phyloP scores from a whole-genome alignment of 1,140 invertebrate species.

The Tyrophagus putrescentiae region DNA sequence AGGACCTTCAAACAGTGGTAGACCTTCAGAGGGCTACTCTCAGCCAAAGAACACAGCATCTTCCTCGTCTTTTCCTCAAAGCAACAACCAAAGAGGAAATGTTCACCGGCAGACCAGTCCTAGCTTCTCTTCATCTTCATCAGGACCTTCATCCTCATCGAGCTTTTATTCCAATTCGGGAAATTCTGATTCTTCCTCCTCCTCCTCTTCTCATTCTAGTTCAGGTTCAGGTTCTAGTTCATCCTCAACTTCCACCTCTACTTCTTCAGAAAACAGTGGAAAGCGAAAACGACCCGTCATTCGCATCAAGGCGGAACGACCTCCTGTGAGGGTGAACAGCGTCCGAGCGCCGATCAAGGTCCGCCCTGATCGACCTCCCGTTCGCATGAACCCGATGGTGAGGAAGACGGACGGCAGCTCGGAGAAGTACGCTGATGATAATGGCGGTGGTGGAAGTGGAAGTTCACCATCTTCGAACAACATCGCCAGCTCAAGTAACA shows the following conservation, averaged over 20 bases:
- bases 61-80: background rate
- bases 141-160: background rate
- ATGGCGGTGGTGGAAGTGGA: too few relatives aligned
- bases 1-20: background rate
- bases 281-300: constrained; percentile 6
- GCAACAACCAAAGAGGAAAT: background rate
- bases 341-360: background rate
- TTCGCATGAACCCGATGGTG: background rate
- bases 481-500: background rate
- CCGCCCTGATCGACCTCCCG: background rate
- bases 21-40: background rate
- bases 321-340: background rate
- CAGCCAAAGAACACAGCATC: background rate
- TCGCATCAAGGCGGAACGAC: background rate
- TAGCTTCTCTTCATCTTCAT: background rate
- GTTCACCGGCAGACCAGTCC: background rate
- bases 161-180: background rate
- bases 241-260: too few relatives aligned
- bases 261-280: too few relatives aligned
- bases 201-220: too few relatives aligned
- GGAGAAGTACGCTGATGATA: background rate
- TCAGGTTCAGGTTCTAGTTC: too few relatives aligned
- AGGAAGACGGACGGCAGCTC: background rate
- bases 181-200: too few relatives aligned
- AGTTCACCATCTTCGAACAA: background rate